Evolutionary conservation across 1,140 invertebrate genomes (phyloP), one percentile per base, ranked within the genome.

Genomic region (Drosophila ambigua): DNA sequence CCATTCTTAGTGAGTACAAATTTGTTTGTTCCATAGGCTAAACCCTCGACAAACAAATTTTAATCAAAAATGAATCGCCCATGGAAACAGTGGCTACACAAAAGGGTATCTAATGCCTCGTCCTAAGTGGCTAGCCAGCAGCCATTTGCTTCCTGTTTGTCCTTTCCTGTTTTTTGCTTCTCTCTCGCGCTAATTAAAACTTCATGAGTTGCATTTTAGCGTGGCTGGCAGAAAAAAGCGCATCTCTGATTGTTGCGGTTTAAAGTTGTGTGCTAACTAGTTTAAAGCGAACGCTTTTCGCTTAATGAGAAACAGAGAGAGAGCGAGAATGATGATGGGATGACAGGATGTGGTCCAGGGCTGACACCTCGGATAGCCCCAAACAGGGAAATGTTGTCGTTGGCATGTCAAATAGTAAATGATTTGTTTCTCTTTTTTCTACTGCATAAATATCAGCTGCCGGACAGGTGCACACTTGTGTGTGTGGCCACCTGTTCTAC

Each of bases 141-240:
- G 9, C 31, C 31, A 9, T 28, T 28, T 39, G 35, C 13, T 41
- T 53, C 11, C 35, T 20, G 62, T 41, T 58, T 20, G n/a, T 46
- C 9, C 35, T 39, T 61, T 65, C 61, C 16, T n/a, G 35, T 50
- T 39, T 39, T 63, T 59, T 67, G 45, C 20, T 5, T 61, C 24
- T 65, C 43, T 28, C 72, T 35, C 53, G 51, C 57, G 69, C 74
- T 81, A 82, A 81, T 82, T 81, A 81, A 77, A 82, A 62, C 63
- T 81, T 69, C 64, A 74, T 82, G 79, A 78, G 57, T 71, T 77
- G 79, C 69, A 74, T 59, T 80, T 74, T 67, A 44, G 41, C 41
- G 9, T 31, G 61, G 41, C 31, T 28, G 39, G n/a, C 28, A 24
- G 44, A 50, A 75, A 66, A 39, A 50, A 75, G 63, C 4, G 9